Conservation (phyloP, 2,113 vertebrate genomes). For the Coracopsis vasa region DNA sequence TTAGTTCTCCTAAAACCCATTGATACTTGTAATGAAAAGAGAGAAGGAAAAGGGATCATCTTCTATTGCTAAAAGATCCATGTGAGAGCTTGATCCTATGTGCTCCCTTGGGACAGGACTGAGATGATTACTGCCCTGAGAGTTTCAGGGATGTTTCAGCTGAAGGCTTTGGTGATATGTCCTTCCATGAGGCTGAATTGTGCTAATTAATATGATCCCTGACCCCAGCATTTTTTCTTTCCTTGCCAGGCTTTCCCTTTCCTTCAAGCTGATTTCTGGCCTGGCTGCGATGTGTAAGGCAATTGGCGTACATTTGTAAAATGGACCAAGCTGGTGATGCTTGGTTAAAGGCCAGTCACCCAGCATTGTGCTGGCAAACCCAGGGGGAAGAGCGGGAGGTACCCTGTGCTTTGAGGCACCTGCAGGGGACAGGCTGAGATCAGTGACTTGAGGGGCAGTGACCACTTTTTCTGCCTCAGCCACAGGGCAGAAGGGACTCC, state of each 20-base stretch:
- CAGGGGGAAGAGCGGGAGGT: background rate
- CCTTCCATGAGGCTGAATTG: background rate
- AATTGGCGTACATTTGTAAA: background rate
- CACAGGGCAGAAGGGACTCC: background rate
- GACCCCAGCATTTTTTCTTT: background rate
- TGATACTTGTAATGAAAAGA: background rate
- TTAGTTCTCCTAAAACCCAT: background rate
- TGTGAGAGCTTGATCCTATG: background rate
- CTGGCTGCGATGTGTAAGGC: background rate
- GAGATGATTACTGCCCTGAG: background rate
- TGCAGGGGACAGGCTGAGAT: accelerated
- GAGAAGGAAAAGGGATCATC: background rate
- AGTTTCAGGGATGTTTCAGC: background rate
- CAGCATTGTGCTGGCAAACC: background rate
- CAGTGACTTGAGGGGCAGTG: background rate
- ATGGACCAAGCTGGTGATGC: background rate
- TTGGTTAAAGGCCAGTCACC: background rate
- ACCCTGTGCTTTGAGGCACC: background rate
- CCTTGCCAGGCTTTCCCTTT: background rate
- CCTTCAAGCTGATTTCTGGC: background rate
- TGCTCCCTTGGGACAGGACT: accelerated
- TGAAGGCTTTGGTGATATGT: accelerated
- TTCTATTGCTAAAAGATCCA: background rate
- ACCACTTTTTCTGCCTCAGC: background rate
- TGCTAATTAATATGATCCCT: background rate